Evolutionary conservation across 2,797 vertebrate genomes (phyloP), one percentile per base, ranked within the genome.

Genomic region (Oreonectes daqikongensis): DNA sequence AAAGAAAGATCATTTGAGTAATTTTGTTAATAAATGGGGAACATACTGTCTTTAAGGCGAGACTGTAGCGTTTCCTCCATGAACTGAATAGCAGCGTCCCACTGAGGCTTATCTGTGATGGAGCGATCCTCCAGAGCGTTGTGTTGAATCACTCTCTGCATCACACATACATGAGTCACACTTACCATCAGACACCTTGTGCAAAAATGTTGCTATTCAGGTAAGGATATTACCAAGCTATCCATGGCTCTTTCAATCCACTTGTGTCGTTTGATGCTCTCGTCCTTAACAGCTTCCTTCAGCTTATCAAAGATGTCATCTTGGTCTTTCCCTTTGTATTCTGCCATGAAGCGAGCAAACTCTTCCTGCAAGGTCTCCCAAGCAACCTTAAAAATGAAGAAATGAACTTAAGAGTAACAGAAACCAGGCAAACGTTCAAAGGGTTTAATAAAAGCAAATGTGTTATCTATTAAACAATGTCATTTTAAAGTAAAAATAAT

Each of bases 251-350:
- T 93, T 85, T 98, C 97, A 32, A 98, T 99, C 98, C 98, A 99
- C 83, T 94, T 97, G 88, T 99, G 98, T 61, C 97, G 93, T 83
- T 98, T 99, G 82, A 99, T 95, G 85, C 94, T 96, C 89, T 99
- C 98, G 68, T 99, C 98, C 85, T 95, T 98, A 65, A 99, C 97
- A 0, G 97, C 95, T 86, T 98, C 95, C 86, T 99, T 99, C 79
- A 99, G 90, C 86, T 97, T 99, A 90, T 99, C 97, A 85, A 99
- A 99, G 84, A 99, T 99, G 86, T 98, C 95, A 71, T 99, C 98
- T 9, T 98, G 96, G 60, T 99, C 96, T 89, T 97, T 97, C 78
- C 95, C 96, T 89, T 94, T 97, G 82, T 94, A 95, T 87, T 98
- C 97, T 4, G 96, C 95, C 95, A 99, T 99, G 87, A 99, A 99